A percentile compares a stretch with the other conserved stretches of the same genome.
These are phyloP conservation scores for Agriotes lineatus DNA, from an alignment of 2,888 invertebrate species.

Conservation along the genomic window DNA sequence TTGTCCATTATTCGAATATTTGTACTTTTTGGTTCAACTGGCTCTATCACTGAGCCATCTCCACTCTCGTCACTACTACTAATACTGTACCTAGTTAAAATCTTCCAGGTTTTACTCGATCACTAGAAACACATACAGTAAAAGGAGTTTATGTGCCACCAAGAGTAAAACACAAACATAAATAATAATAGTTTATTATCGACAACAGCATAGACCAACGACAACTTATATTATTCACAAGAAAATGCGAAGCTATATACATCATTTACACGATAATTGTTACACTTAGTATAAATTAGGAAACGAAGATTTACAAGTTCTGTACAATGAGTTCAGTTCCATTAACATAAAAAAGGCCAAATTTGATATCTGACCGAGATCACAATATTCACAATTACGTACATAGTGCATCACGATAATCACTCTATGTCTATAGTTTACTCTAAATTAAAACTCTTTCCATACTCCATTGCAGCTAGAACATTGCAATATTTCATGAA, in stretches of 20 bases:
- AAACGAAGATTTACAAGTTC: constrained; percentile 57
- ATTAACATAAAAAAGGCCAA: constrained; percentile 51
- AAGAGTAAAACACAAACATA: constrained; percentile 20
- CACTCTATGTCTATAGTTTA: constrained; percentile 36
- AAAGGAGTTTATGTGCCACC: not conserved
- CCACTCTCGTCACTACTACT: no score
- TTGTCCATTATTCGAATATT: no score
- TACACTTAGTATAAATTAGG: constrained; percentile 58
- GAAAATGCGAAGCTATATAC: constrained; percentile 63
- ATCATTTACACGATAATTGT: constrained; percentile 58
- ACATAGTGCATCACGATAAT: constrained; percentile 56
- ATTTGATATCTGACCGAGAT: constrained; percentile 60
- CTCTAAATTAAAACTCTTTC: constrained; percentile 29
- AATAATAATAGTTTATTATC: constrained; percentile 55
- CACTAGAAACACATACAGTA: no score
- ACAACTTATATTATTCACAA: constrained; percentile 57
- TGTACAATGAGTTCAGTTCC: constrained; percentile 61
- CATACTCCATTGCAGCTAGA: constrained; percentile 45
- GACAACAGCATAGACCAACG: constrained; percentile 63
- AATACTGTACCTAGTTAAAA: no score
- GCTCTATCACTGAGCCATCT: no score
- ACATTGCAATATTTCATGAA: constrained; percentile 25
- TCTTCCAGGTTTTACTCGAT: no score
- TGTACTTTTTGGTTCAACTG: no score
- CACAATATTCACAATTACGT: constrained; percentile 57